Conservation (phyloP, 1,140 invertebrate genomes). For the Lepidotrigona ventralis region DNA sequence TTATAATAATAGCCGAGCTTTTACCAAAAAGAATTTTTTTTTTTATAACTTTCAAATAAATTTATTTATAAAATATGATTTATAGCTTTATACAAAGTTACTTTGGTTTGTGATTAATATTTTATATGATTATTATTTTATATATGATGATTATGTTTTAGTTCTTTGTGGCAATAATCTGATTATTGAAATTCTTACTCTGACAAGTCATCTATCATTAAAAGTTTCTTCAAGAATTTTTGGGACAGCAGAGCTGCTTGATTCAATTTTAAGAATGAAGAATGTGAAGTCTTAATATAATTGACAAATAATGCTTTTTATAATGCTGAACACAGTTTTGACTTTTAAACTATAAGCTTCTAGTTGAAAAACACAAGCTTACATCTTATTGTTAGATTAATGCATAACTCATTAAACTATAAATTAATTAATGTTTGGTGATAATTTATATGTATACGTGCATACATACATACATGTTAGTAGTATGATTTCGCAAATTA, state of each 20-base stretch:
- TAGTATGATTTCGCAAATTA: background rate
- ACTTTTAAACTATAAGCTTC: background rate
- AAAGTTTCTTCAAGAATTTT: constrained; percentile 15
- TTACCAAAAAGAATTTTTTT: background rate
- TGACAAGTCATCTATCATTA: constrained; percentile 38
- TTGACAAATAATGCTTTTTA: constrained; percentile 1
- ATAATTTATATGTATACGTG: background rate
- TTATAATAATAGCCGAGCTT: constrained; percentile 11
- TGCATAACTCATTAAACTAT: background rate
- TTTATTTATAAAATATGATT: background rate
- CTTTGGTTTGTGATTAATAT: background rate
- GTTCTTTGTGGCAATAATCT: background rate
- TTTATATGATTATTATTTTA: background rate
- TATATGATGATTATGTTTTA: background rate
- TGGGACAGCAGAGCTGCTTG: background rate
- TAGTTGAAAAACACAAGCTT: background rate
- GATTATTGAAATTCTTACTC: background rate
- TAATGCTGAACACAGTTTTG: background rate
- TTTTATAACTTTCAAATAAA: background rate
- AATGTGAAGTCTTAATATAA: constrained; percentile 1
- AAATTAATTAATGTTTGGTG: background rate
- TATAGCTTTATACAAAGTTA: background rate
- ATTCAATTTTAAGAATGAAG: background rate
- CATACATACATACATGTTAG: background rate
- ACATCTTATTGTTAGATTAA: background rate